Base-by-base conservation (phyloP, 2,113 vertebrate species). In the Osmerus eperlanus region DNA sequence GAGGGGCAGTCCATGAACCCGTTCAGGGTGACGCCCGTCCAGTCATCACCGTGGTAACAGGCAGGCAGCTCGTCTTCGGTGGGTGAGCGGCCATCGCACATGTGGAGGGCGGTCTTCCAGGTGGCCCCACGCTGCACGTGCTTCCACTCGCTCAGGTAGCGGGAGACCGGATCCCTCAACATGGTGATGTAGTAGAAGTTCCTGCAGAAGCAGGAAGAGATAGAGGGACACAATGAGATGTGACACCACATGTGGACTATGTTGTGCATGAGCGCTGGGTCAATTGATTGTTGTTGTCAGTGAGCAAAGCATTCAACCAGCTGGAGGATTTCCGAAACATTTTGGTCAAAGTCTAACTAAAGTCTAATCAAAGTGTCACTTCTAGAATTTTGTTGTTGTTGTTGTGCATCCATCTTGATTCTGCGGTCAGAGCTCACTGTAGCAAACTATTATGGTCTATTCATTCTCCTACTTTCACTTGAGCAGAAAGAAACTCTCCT, bases 171-270 rank as follows among this genome's bases (percentile, higher is more conserved):
- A 88, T 99, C 97, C 6, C 96, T 93, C 67, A 99, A 90, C 88
- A 99, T 91, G 0, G 97, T 98, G 89, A 99, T 99, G 87, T 99
- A 98, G 89, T 98, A 98, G 88, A 97, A 99, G 58, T 96, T 98
- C 88, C 97, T 98, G 86, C 63, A 23, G 65, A 68, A 67, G 74
- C 64, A 70, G 23, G 73, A 71, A 78, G 18, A 25, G 11, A 28
- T 28, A 21, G 11, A 60, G 21, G 58, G 18, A n/a, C n/a, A 51
- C 25, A 32, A 60, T 1, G 9, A 60, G 15, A 56, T 56, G 54
- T 56, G 8, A 12, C 41, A 12, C 5, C 41, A 12, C 41, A 47
- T 47, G 41, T 9, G 41, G 41, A 47, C 41, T 47, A 47, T 47
- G 41, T 47, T 47, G 41, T 12, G 41, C 41, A 47, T 47, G 7